Evolutionary conservation across 2,888 invertebrate species (phyloP).

Genomic region (Xestobium rufovillosum): DNA sequence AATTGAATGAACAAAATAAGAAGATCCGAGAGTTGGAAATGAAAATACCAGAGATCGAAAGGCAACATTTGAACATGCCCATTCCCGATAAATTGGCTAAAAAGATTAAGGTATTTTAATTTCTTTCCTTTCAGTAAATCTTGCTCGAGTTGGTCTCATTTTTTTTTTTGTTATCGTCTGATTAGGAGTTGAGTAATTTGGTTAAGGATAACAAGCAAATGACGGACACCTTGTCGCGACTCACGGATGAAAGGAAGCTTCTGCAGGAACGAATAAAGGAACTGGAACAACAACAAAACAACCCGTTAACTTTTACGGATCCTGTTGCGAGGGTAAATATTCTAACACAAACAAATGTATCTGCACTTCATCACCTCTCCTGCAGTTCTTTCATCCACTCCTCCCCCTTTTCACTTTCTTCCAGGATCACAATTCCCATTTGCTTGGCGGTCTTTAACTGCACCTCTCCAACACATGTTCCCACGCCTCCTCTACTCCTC

Average conservation of each 20-base stretch:
- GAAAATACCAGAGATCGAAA: slow-evolving; percentile 7
- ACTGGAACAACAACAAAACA: slow-evolving; percentile 35
- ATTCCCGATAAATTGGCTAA: slow-evolving; percentile 36
- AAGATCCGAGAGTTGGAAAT: not conserved
- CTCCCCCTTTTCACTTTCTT: no score
- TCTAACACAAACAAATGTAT: no score
- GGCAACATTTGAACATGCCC: slow-evolving; percentile 9
- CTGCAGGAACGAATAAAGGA: slow-evolving; percentile 45
- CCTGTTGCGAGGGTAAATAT: slow-evolving; percentile 33
- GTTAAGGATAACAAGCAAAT: slow-evolving; percentile 49
- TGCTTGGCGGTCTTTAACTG: no score
- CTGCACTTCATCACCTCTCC: no score
- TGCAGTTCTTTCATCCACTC: no score
- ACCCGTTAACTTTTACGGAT: slow-evolving; percentile 33
- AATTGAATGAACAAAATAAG: slow-evolving; percentile 36
- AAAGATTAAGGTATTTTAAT: slow-evolving; percentile 37
- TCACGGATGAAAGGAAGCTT: slow-evolving; percentile 44
- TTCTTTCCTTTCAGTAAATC: no score
- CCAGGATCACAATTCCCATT: no score
- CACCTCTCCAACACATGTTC: no score
- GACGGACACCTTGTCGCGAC: slow-evolving; percentile 39
- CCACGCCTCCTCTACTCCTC: no score
- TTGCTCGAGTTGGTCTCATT: slow-evolving; percentile 8
- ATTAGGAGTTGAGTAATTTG: slow-evolving; percentile 47
- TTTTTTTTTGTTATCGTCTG: slow-evolving; percentile 18